Base-by-base conservation (phyloP, 2,888 invertebrate species). In the Rhaphigaster nebulosa region DNA sequence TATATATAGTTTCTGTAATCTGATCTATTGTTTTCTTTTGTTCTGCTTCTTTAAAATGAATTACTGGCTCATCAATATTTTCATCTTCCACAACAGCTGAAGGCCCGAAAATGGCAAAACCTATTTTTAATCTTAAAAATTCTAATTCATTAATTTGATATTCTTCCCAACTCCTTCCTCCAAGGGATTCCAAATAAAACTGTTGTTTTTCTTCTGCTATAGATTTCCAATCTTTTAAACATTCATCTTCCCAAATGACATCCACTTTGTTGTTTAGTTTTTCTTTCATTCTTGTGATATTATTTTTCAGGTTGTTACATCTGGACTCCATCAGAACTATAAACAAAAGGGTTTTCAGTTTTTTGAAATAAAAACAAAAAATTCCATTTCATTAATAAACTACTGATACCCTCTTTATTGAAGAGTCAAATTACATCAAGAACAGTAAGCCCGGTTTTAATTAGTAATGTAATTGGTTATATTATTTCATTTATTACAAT, bases 121-220 rank as follows among this genome's bases (percentile, higher is more conserved):
- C 89, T 76, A 89, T 76, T 76, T 89, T 89, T 13, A 89, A 15
- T 76, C 29, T 70, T 89, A 89, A 89, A 76, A 76, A 89, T 26
- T 29, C 10, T 34, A 23, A 1, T 76, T 89, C 50, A 29, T 76
- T 29, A 20, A 12, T n/a, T 76, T 50, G 23, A 20, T 89, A 89
- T 76, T 89, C 65, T 76, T 89, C 89, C 89, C 89, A 89, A 4
- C 1, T 76, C 65, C 76, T 89, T n/a, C 38, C 50, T 20, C 89
- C 89, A 20, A 89, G 76, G 13, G 89, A 70, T 50, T 45, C 50
- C 5, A 65, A 50, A 52, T 89, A 89, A 52, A 89, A 89, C 8
- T 50, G 38, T 76, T 89, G 89, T n/a, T 89, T 89, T 89, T 89
- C 89, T 76, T 89, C 89, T 50, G 89, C 89, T n/a, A 29, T 45